Percentiles rank a stretch among this genome's conserved stretches.
phyloP scores from a whole-genome alignment of 2,113 vertebrate genomes.

The Phrynocephalus versicolor region DNA sequence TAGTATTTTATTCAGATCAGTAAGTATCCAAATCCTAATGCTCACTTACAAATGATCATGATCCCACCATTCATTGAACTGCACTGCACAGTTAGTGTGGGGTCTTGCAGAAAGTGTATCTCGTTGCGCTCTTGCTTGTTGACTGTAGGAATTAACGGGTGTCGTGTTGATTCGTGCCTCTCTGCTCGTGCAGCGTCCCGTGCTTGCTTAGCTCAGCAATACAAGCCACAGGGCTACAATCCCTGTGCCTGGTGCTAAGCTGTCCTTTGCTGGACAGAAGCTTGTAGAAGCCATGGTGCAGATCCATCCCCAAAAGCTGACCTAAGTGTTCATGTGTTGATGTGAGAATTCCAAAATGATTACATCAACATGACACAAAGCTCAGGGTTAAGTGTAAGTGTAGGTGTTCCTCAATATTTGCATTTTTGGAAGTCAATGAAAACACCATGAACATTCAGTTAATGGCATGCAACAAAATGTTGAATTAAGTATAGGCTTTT shows the following conservation, averaged over 20 bases:
- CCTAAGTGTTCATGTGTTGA: neutral
- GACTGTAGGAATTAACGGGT: too few species aligned
- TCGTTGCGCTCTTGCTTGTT: neutral
- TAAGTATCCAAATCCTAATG: neutral
- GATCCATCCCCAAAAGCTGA: neutral
- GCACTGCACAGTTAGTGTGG: neutral
- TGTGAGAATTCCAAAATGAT: neutral
- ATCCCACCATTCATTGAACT: neutral
- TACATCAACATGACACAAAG: too few species aligned
- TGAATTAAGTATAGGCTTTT: neutral
- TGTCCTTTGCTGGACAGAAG: neutral
- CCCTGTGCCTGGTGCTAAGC: neutral
- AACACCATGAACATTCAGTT: neutral
- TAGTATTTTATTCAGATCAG: neutral
- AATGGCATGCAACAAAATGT: neutral
- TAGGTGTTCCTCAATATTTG: neutral
- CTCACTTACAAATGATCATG: neutral
- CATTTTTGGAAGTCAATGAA: neutral
- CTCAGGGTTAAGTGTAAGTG: neutral
- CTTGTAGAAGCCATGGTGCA: neutral
- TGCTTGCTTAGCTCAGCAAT: neutral
- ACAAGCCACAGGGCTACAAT: neutral
- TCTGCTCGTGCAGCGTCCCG: neutral
- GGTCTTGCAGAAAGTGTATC: neutral
- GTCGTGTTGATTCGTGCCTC: neutral